Percentiles rank a stretch among this genome's conserved stretches.
phyloP scores from a whole-genome alignment of 2,113 vertebrate species.

The Brachyhypopomus occidentalis region DNA sequence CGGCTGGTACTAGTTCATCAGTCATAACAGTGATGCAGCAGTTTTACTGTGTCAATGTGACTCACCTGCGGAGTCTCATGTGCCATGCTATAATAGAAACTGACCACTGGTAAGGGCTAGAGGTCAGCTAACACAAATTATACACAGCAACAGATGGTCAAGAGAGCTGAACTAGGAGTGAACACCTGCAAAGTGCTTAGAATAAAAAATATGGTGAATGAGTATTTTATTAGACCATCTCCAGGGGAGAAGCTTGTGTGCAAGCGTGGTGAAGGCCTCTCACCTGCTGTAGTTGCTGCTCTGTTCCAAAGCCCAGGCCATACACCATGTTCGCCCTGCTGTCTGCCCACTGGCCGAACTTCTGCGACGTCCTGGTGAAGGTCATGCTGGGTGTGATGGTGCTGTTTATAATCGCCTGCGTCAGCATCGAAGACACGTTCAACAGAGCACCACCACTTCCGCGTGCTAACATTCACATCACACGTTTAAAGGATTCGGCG shows the following conservation, averaged over 20 bases:
- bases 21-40: too few species aligned
- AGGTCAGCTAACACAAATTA: too few species aligned
- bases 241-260: background rate
- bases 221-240: background rate
- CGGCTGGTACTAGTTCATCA: too few species aligned
- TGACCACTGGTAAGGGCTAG: too few species aligned
- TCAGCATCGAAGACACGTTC: background rate
- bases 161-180: too few species aligned
- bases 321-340: constrained; percentile 95
- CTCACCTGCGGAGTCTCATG: too few species aligned
- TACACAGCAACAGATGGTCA: too few species aligned
- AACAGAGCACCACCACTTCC: background rate
- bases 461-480: too few species aligned
- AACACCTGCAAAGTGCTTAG: too few species aligned
- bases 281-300: constrained; percentile 93
- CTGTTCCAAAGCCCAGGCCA: constrained; percentile 89
- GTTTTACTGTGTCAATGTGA: too few species aligned
- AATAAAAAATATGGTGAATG: too few species aligned
- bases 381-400: constrained; percentile 97
- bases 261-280: background rate
- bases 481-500: background rate
- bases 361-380: constrained; percentile 97
- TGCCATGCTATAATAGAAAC: too few species aligned
- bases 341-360: constrained; percentile 97
- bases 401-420: constrained; percentile 95